phyloP scores from a whole-genome alignment of 2,888 invertebrate species.

The Crossocerus cetratus region DNA sequence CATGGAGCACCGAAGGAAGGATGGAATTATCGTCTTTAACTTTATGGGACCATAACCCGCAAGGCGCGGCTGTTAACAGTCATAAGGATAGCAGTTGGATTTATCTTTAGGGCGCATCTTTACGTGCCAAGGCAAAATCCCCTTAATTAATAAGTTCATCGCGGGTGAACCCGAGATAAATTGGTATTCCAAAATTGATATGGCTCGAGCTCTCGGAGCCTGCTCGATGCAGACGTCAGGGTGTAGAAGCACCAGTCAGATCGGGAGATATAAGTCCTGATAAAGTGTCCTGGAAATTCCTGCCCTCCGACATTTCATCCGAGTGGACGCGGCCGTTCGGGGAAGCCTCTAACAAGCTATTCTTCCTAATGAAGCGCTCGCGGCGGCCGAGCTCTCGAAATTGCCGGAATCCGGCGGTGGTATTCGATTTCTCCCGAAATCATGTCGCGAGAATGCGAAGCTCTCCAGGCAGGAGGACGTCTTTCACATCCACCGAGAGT shows the following conservation, averaged over 20 bases:
- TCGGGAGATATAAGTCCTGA: neutral
- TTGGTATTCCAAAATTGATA: too few species aligned
- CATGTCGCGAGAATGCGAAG: constrained; percentile 22
- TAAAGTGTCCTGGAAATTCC: constrained; percentile 13
- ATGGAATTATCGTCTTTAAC: constrained; percentile 34
- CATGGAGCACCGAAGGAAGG: neutral
- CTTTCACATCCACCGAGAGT: constrained; percentile 25
- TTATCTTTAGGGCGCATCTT: too few species aligned
- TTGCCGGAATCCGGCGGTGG: neutral
- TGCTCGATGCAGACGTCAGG: too few species aligned
- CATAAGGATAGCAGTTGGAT: too few species aligned
- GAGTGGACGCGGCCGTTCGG: neutral
- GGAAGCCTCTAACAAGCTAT: neutral
- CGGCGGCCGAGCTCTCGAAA: neutral
- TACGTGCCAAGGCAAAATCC: too few species aligned
- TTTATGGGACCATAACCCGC: constrained; percentile 48
- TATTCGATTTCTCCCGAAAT: constrained; percentile 6
- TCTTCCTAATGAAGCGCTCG: neutral
- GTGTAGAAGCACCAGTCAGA: too few species aligned
- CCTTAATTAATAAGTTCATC: too few species aligned
- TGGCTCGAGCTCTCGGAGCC: too few species aligned
- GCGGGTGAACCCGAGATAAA: too few species aligned
- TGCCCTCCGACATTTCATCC: constrained; percentile 7
- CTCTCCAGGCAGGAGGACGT: neutral
- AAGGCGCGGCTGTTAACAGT: neutral